Conservation (phyloP, 2,113 vertebrate species). For the Urocitellus parryii region DNA sequence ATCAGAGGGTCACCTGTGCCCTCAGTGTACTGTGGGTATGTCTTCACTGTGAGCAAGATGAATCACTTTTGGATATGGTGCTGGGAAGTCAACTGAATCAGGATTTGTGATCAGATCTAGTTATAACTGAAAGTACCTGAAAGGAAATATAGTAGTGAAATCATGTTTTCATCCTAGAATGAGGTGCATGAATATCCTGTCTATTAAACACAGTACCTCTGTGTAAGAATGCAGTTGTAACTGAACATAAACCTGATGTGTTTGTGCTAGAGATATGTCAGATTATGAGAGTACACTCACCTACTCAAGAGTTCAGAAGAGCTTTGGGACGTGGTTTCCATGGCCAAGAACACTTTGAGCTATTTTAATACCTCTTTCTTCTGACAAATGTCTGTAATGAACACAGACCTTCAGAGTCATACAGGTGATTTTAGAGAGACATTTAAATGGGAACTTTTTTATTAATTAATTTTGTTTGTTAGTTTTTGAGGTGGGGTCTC, state of each 20-base stretch:
- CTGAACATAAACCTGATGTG: not conserved
- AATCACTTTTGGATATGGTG: not conserved
- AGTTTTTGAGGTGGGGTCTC: not conserved
- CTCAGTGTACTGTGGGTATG: fast-evolving
- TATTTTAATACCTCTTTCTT: not conserved
- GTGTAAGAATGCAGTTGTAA: not conserved
- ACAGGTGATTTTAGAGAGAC: not conserved
- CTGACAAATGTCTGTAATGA: not conserved
- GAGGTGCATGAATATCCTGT: not conserved
- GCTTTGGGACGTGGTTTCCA: not conserved
- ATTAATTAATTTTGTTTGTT: not conserved
- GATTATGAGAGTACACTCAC: not conserved
- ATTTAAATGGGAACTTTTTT: not conserved
- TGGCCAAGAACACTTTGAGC: not conserved
- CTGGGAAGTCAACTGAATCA: not conserved
- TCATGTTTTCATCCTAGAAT: not conserved
- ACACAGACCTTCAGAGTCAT: not conserved
- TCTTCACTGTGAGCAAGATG: not conserved
- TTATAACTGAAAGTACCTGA: not conserved
- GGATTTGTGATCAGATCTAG: conserved; percentile 1
- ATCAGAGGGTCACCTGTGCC: not conserved
- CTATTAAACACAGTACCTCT: not conserved
- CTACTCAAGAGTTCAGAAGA: not conserved
- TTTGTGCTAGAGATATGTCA: not conserved
- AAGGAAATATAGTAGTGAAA: not conserved